Base-by-base conservation (phyloP, 2,888 invertebrate species). In the Gastrophysa polygoni region DNA sequence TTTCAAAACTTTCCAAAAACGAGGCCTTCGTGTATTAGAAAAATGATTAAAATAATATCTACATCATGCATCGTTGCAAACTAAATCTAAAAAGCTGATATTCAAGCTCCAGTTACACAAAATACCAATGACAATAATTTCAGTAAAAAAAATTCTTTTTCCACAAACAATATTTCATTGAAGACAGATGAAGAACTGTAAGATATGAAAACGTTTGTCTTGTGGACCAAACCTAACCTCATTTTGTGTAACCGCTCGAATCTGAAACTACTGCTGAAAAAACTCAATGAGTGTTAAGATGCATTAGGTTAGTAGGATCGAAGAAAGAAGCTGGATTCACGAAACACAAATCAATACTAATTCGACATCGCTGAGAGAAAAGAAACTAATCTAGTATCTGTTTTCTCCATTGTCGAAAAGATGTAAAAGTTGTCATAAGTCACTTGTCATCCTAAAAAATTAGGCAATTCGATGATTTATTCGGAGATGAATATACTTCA, bases 71-170 rank as follows among this genome's bases (percentile, higher is more conserved):
- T 29, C n/a, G 29, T 62, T 38, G 62, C 62, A 62, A 62, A 62
- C 62, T 62, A 55, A 62, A 62, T 52, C 62, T 58, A 62, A 62
- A 28, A 62, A 62, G 62, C 62, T 49, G 20, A 24, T 38, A 47
- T 43, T 43, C 14, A 24, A 28, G 54, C 43, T 24, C 20, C 28
- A 52, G 43, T 54, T 43, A 43, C 43, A 54, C 54, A 54, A 29
- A 54, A 54, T 44, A 43, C 43, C 24, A 29, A 29, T 17, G 44
- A 16, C 10, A 4, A 47, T 47, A 47, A n/a, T 18, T 47, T 8
- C 21, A 18, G 8, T 44, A 18, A 44, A 44, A 14, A n/a, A 44
- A n/a, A n/a, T n/a, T n/a, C n/a, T n/a, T n/a, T n/a, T n/a, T n/a
- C n/a, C n/a, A n/a, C n/a, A n/a, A n/a, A n/a, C n/a, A n/a, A n/a